These are phyloP conservation scores for Amphiprion percula DNA, from an alignment of 2,113 vertebrate genomes.

Conservation along the genomic window DNA sequence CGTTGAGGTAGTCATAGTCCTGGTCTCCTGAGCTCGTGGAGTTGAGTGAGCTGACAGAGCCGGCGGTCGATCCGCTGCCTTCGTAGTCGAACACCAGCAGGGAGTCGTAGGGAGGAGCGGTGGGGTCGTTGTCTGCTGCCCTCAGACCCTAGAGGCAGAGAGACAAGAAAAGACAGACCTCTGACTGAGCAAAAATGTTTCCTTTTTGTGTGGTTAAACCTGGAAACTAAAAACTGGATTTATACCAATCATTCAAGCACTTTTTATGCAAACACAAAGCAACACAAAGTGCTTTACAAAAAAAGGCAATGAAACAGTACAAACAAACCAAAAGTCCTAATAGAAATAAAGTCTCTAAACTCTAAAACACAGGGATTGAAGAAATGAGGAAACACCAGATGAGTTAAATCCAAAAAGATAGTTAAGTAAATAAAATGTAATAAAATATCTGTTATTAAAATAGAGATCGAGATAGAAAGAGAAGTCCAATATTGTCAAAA, in stretches of 20 bases:
- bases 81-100: conserved; percentile 98
- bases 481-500: no score
- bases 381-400: no score
- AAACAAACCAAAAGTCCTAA: no score
- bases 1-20: conserved; percentile 95
- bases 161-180: neutral
- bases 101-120: conserved; percentile 94
- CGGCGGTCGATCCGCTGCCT: conserved; percentile 94
- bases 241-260: neutral
- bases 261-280: no score
- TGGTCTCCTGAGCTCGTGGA: conserved; percentile 94
- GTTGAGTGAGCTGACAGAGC: conserved; percentile 95
- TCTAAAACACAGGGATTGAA: no score
- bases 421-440: no score
- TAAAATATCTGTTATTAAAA: no score
- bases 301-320: no score
- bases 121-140: conserved; percentile 94
- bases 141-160: conserved; percentile 88
- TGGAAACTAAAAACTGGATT: neutral
- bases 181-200: neutral
- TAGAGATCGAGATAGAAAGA: no score
- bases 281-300: no score
- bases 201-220: neutral
- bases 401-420: no score
- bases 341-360: no score